Evolutionary conservation across 2,888 invertebrate genomes (phyloP), one percentile per base, ranked within the genome.

Genomic region (Strigamia maritima): DNA sequence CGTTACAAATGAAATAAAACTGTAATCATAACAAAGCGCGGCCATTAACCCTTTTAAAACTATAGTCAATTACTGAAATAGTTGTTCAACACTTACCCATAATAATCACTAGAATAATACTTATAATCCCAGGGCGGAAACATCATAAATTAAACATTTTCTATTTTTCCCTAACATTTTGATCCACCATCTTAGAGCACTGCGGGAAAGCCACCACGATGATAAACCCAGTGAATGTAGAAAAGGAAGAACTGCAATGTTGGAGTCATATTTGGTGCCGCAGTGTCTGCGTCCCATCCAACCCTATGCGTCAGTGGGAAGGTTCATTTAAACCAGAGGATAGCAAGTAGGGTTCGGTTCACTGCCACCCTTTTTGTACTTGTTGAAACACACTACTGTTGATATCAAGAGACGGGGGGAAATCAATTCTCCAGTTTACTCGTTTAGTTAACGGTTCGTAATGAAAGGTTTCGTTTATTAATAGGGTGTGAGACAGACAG

Each of bases 191-290:
- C 54, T 54, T n/a, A 54, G 19, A 28, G 70, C 70, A 28, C 28
- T 70, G 70, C 70, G 26, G 70, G 70, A 28, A 70, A 70, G 70
- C 70, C 26, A 28, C 70, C 10, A 26, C 28, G 70, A 70, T 28
- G 26, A 70, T 70, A 70, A 70, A 70, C 28, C 28, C 70, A 14
- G 26, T 70, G 70, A 70, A 70, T 70, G 70, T 70, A 26, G 2
- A 14, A 70, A 28, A 70, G 70, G 70, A 70, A 70, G 70, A 70
- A 70, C 70, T 70, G 70, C 70, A 70, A 70, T 70, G 70, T 70
- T 28, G 70, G 70, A 70, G 70, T 70, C 70, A 70, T 70, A 70
- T 70, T 70, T 70, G 70, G 70, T 70, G 70, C 70, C 70, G 70
- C 70, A 70, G 70, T 70, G 70, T 70, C 70, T 70, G 28, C 54